Conservation (phyloP, 2,113 vertebrate species). For the Leptodactylus fuscus region DNA sequence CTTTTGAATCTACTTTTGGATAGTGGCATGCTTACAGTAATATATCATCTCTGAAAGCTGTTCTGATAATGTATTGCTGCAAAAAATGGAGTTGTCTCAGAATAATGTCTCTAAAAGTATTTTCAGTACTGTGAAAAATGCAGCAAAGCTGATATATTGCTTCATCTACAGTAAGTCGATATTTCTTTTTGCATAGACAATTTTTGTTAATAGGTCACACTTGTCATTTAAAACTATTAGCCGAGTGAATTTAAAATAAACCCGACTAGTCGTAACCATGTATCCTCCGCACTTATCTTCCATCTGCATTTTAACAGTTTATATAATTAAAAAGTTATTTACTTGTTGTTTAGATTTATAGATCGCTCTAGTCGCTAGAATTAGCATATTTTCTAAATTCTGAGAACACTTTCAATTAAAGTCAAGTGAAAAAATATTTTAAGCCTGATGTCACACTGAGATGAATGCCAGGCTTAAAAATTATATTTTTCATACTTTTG, state of each 20-base stretch:
- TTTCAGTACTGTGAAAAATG: slow-evolving; percentile 45
- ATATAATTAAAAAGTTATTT: slow-evolving; percentile 35
- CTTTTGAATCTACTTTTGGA: slow-evolving; percentile 48
- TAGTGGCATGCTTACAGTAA: slow-evolving; percentile 23
- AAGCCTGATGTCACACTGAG: background rate
- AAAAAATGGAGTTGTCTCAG: slow-evolving; percentile 56
- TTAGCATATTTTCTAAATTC: slow-evolving; percentile 1
- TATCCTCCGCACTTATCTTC: background rate
- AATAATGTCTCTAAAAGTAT: slow-evolving; percentile 23
- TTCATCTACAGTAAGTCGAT: slow-evolving; percentile 19
- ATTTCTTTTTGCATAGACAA: slow-evolving; percentile 30
- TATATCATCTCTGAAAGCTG: slow-evolving; percentile 50
- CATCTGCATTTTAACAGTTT: slow-evolving; percentile 2
- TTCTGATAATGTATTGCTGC: slow-evolving; percentile 43
- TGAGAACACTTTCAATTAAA: slow-evolving; percentile 34
- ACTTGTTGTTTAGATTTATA: slow-evolving; percentile 6
- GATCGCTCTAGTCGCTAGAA: background rate
- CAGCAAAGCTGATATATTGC: slow-evolving; percentile 41
- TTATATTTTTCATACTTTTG: background rate
- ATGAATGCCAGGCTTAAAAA: background rate
- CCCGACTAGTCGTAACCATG: background rate
- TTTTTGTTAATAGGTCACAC: slow-evolving; percentile 10
- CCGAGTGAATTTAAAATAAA: background rate
- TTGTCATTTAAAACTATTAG: background rate
- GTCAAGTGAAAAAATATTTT: background rate